Evolutionary conservation across 2,113 vertebrate species (phyloP), one percentile per base, ranked within the genome.

Genomic region (Tetraodon nigroviridis): DNA sequence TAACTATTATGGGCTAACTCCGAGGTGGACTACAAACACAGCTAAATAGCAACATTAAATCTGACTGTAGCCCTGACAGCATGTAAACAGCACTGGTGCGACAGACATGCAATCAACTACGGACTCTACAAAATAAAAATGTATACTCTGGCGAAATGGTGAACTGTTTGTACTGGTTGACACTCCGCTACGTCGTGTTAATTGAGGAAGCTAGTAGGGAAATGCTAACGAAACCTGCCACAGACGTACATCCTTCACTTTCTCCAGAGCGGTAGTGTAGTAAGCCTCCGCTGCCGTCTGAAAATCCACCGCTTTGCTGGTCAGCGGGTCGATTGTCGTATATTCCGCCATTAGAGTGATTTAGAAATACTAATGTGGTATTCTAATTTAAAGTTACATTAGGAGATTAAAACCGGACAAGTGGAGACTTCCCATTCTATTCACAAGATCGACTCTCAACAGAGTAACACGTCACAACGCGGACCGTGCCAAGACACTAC

Each of bases 231-330:
- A 71, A 76, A 78, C 71, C 69, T 85, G 75, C 59, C 80, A 84
- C 87, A 84, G 77, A 84, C 86, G 22, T 73, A 91, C 91, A 90
- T 90, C 86, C 73, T 87, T 91, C 63, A 91, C 87, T 84, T 79
- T 89, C 80, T 91, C 88, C 80, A 90, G 79, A 6, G 86, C 89
- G 24, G 88, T 57, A 45, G 80, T 84, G 85, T 91, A 92, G 82
- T 86, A 91, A 66, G 72, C 67, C 57, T 75, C 86, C 3, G 83
- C 89, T 27, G 82, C 77, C 56, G 69, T 73, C 75, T 77, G 75
- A 6, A 89, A 76, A 67, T 85, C 84, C 6, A 56, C 81, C 37
- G 47, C 81, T 58, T 82, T 72, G 48, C 63, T 67, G 48, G 78
- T 74, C 40, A 74, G 50, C 27, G 64, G 69, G 5, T 88, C 88